Evolutionary conservation across 1,140 invertebrate species (phyloP).

Genomic region (Pogonognathellus flavescens): DNA sequence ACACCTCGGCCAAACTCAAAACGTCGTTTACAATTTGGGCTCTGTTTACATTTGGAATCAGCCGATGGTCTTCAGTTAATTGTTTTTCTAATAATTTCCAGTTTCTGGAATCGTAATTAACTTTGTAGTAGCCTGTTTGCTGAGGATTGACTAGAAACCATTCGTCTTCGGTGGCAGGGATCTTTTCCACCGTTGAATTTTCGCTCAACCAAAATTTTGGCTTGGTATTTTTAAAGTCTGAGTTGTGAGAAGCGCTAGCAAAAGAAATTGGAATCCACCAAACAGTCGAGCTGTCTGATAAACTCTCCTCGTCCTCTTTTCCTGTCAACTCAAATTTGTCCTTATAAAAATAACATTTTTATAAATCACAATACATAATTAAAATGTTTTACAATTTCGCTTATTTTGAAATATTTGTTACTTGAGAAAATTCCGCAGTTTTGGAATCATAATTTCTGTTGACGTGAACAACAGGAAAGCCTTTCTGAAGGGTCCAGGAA

Average conservation of each 20-base stretch:
- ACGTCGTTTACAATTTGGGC: constrained; percentile 91
- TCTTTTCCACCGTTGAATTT: background rate
- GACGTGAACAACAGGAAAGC: constrained; percentile 86
- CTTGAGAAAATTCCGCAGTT: constrained; percentile 75
- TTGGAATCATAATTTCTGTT: constrained; percentile 77
- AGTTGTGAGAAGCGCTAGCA: constrained; percentile 74
- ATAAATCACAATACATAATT: too few species aligned
- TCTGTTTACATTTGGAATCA: constrained; percentile 83
- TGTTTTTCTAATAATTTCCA: constrained; percentile 82
- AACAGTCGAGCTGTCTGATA: constrained; percentile 67
- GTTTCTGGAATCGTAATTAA: constrained; percentile 85
- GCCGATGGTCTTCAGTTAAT: constrained; percentile 73
- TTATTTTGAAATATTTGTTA: too few species aligned
- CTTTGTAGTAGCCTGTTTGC: constrained; percentile 85
- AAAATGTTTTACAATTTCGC: too few species aligned
- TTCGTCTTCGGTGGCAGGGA: constrained; percentile 69
- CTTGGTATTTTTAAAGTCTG: constrained; percentile 78
- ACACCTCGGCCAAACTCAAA: constrained; percentile 83
- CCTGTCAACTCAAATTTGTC: constrained; percentile 57
- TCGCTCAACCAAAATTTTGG: background rate
- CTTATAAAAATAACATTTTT: background rate
- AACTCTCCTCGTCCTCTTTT: constrained; percentile 53
- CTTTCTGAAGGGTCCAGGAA: constrained; percentile 68
- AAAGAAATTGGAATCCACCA: constrained; percentile 91
- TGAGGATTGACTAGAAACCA: constrained; percentile 86